Conservation (phyloP, 2,797 vertebrate species). For the Bucorvus abyssinicus region DNA sequence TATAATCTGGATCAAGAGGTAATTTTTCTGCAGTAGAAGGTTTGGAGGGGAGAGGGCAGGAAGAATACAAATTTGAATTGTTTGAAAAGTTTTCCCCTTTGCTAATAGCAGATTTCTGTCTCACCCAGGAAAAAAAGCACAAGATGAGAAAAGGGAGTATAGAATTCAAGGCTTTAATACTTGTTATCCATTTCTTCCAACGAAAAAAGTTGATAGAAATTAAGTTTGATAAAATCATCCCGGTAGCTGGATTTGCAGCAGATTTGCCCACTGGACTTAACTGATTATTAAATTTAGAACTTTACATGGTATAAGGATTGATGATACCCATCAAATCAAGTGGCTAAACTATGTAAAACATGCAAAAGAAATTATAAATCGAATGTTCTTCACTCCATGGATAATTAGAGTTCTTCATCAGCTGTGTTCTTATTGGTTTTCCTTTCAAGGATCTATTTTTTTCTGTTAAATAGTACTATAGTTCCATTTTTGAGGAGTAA, state of each 20-base stretch:
- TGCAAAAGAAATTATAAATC: neutral
- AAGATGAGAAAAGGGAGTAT: neutral
- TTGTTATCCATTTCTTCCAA: neutral
- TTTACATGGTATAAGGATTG: neutral
- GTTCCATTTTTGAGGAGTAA: neutral
- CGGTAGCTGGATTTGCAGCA: neutral
- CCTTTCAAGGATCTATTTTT: neutral
- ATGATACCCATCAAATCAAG: neutral
- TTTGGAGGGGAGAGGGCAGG: neutral
- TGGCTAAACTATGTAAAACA: neutral
- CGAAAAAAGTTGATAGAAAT: neutral
- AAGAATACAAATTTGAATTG: neutral
- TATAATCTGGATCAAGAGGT: slow-evolving; percentile 98
- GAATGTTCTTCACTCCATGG: neutral
- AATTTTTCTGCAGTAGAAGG: neutral
- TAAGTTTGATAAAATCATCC: neutral
- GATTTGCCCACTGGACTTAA: neutral
- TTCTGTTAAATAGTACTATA: neutral
- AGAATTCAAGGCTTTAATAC: neutral
- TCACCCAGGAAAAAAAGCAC: neutral
- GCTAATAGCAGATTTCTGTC: neutral
- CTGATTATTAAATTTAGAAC: neutral
- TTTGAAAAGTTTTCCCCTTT: neutral
- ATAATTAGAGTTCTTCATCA: neutral
- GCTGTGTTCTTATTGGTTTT: neutral